Evolutionary conservation across 2,113 vertebrate species (phyloP).

Genomic region (Platycercus adscitus): DNA sequence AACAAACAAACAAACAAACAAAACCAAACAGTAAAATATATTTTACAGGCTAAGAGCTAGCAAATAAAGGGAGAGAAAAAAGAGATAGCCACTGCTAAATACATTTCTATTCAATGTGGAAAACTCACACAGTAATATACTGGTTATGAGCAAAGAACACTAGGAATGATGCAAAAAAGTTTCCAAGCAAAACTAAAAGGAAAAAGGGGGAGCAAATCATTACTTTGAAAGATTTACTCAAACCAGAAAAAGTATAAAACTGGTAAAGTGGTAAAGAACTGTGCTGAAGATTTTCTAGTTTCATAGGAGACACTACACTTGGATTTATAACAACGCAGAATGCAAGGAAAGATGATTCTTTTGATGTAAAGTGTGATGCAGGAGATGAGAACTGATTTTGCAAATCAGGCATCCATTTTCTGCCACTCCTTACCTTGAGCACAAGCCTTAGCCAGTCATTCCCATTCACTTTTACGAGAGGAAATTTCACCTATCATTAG

Average conservation of each 20-base stretch:
- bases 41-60: background rate
- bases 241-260: constrained; percentile 7
- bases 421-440: background rate
- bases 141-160: background rate
- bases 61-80: background rate
- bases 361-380: background rate
- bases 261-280: background rate
- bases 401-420: background rate
- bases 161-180: background rate
- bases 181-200: background rate
- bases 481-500: background rate
- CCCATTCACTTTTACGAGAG: background rate
- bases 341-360: background rate
- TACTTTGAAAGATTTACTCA: background rate
- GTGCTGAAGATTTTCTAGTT: background rate
- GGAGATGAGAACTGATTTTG: background rate
- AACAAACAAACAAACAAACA: background rate
- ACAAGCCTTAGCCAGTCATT: background rate
- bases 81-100: background rate
- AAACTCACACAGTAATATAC: background rate
- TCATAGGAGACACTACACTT: background rate
- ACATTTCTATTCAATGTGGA: background rate
- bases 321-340: background rate
- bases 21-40: background rate
- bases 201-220: background rate